Evolutionary conservation across 2,113 vertebrate genomes (phyloP).

Genomic region (Perca schrenkii): DNA sequence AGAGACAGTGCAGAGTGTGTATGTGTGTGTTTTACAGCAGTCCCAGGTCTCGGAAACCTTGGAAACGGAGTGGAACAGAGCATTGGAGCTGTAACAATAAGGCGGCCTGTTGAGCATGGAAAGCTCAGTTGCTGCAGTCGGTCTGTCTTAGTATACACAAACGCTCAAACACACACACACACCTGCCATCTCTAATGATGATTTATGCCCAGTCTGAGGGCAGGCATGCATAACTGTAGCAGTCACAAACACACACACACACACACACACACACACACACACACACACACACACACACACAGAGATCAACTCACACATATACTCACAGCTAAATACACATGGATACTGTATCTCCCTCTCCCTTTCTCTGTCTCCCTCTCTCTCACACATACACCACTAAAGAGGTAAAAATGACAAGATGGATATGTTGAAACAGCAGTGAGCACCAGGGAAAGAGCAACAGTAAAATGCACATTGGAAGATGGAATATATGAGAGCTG

Average conservation of each 20-base stretch:
- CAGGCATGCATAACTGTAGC: slow-evolving; percentile 78
- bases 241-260: slow-evolving; percentile 68
- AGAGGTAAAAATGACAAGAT: slow-evolving; percentile 61
- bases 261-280: slow-evolving; percentile 36
- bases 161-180: slow-evolving; percentile 34
- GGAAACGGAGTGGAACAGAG: slow-evolving; percentile 64
- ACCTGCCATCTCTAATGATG: slow-evolving; percentile 81
- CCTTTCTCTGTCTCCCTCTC: neutral
- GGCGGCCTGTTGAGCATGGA: slow-evolving; percentile 75
- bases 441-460: slow-evolving; percentile 32
- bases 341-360: slow-evolving; percentile 29
- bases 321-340: slow-evolving; percentile 56
- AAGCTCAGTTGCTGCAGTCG: slow-evolving; percentile 64
- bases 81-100: slow-evolving; percentile 53
- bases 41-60: slow-evolving; percentile 38
- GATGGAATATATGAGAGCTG: slow-evolving; percentile 57
- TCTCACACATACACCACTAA: neutral
- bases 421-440: slow-evolving; percentile 53
- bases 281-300: slow-evolving; percentile 54
- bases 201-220: slow-evolving; percentile 77
- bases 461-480: slow-evolving; percentile 59
- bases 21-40: slow-evolving; percentile 20
- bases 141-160: slow-evolving; percentile 16
- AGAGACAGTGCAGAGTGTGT: slow-evolving; percentile 40
- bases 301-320: slow-evolving; percentile 15